Percentiles rank a stretch among this genome's conserved stretches.
These are phyloP conservation scores for Conistra vaccinii DNA, from an alignment of 2,888 invertebrate genomes.

Conservation along the genomic window DNA sequence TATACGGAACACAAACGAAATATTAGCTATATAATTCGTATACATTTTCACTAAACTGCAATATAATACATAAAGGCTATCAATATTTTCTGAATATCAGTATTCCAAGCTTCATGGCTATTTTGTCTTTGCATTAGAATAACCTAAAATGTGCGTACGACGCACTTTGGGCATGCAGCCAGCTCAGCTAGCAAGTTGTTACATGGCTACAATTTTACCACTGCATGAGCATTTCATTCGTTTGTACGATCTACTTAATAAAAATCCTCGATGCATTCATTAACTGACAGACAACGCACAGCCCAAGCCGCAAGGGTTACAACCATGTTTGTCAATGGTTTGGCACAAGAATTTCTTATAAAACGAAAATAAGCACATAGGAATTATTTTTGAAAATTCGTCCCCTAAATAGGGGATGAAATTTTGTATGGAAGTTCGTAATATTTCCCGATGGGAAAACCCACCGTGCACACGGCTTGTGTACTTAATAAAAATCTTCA, in stretches of 20 bases:
- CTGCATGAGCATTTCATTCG: not conserved
- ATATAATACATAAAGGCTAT: not conserved
- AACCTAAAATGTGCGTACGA: too few species aligned
- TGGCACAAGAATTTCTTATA: not conserved
- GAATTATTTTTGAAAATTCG: not conserved
- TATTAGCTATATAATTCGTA: not conserved
- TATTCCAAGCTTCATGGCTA: not conserved
- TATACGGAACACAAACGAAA: not conserved
- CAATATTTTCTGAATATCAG: not conserved
- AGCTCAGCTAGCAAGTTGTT: not conserved
- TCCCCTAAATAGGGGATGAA: too few species aligned
- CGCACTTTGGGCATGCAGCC: not conserved
- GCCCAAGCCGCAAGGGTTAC: not conserved
- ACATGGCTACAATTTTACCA: not conserved
- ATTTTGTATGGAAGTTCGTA: not conserved
- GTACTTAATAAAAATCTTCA: not conserved
- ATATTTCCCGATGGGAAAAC: not conserved
- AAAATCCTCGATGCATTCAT: not conserved
- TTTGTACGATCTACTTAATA: not conserved
- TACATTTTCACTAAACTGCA: not conserved
- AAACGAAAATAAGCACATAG: too few species aligned
- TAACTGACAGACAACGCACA: rapidly evolving
- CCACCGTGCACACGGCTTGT: not conserved
- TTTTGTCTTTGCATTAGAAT: not conserved
- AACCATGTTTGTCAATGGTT: too few species aligned